Evolutionary conservation across 1,140 invertebrate genomes (phyloP).

Genomic region (Lethocerus indicus): DNA sequence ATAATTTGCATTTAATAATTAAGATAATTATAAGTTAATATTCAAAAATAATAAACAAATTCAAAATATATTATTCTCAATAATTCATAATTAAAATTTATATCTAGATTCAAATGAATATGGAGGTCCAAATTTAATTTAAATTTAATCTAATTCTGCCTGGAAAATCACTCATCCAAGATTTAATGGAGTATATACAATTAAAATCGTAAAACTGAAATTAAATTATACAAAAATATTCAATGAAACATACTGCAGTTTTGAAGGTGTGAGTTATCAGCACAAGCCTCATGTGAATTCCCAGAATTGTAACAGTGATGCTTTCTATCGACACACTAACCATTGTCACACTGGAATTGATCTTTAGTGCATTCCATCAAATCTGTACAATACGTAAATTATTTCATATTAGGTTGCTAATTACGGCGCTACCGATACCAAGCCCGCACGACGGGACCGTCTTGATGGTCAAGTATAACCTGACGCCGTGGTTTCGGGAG

Average conservation of each 20-base stretch:
- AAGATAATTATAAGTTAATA: neutral
- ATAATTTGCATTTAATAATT: too few species aligned
- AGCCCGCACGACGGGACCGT: too few species aligned
- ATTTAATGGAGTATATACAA: too few species aligned
- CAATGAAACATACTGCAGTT: slow-evolving; percentile 26
- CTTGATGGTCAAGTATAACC: too few species aligned
- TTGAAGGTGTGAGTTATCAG: slow-evolving; percentile 26
- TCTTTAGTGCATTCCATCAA: slow-evolving; percentile 13
- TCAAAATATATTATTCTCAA: neutral
- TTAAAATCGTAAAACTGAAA: neutral
- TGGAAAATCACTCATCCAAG: too few species aligned
- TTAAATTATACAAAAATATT: neutral
- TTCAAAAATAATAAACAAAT: neutral
- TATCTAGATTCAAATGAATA: too few species aligned
- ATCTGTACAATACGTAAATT: too few species aligned
- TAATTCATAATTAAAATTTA: neutral
- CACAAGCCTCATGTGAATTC: slow-evolving; percentile 22
- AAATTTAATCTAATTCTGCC: too few species aligned
- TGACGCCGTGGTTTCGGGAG: too few species aligned
- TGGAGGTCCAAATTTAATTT: too few species aligned
- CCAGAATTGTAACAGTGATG: slow-evolving; percentile 22
- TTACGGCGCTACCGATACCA: too few species aligned
- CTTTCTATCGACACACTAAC: slow-evolving; percentile 25
- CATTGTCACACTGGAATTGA: slow-evolving; percentile 25
- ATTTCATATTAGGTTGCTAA: too few species aligned